Evolutionary conservation across 2,797 vertebrate species (phyloP), one percentile per base, ranked within the genome.

Genomic region (Hippoglossus hippoglossus): DNA sequence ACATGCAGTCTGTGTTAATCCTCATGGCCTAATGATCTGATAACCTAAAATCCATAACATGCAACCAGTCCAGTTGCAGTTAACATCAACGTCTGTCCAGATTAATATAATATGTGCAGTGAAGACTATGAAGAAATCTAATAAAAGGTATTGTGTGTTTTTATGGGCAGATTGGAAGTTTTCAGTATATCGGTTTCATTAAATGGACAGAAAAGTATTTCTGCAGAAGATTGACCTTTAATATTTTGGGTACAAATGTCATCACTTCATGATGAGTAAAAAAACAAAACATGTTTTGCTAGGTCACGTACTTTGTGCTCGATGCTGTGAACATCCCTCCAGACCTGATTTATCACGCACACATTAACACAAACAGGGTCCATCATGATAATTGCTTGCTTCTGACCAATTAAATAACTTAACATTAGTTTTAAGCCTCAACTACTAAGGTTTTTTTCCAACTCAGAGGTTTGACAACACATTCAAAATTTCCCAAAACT

Each of bases 401-500:
- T 36, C 25, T 47, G 36, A 39, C 10, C 11, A 16, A 19, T 6
- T 6, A 67, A 41, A 39, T 6, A 76, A 53, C 21, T 73, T 68
- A 11, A n/a, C 3, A 51, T 75, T 1, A 41, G 36, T 77, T 79
- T 66, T 19, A 25, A 62, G 3, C 10, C 19, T 26, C 15, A 50
- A 26, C 4, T 2, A 12, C 0, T 25, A n/a, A 18, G 16, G 11
- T 21, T 24, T 63, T 7, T 19, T 8, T 3, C 1, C 50, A 13
- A 25, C 25, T 22, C 56, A 19, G 22, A 46, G 44, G 58, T 34
- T 41, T 7, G 5, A 41, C 7, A 58, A 21, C 13, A 41, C 6
- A 76, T 58, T 63, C 31, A 8, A 2, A 22, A 25, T 59, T 75
- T 57, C 75, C 16, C 26, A 12, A 44, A 56, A 76, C 88, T 88